phyloP scores from a whole-genome alignment of 2,113 vertebrate species.

The Etheostoma cragini region DNA sequence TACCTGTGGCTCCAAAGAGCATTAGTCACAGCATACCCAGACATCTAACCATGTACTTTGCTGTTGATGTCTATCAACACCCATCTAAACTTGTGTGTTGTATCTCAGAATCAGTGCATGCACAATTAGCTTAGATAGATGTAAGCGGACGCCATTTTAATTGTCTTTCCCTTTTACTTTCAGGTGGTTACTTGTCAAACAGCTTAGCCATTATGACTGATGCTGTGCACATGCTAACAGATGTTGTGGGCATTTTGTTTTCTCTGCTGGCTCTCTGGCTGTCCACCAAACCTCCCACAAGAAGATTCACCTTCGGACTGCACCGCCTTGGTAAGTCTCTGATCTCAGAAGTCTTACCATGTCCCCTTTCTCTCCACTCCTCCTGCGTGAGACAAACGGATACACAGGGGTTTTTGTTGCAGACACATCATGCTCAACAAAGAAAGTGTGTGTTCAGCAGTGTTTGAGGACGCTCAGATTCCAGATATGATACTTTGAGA shows the following conservation, averaged over 20 bases:
- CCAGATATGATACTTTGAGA: neutral
- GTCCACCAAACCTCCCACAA: slow-evolving; percentile 92
- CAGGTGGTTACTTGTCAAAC: slow-evolving; percentile 95
- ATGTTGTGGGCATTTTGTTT: slow-evolving; percentile 94
- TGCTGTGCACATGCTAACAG: slow-evolving; percentile 95
- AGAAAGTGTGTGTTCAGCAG: slow-evolving; percentile 15
- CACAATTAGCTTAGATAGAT: neutral
- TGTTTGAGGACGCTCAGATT: neutral
- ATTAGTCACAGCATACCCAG: neutral
- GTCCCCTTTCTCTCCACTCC: neutral
- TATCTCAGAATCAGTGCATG: neutral
- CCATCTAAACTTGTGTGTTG: neutral
- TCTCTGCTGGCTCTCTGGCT: slow-evolving; percentile 96
- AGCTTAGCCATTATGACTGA: slow-evolving; percentile 98
- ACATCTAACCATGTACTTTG: neutral
- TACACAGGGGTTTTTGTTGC: neutral
- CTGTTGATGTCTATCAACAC: neutral
- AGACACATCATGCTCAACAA: slow-evolving; percentile 1
- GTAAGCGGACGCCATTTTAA: neutral
- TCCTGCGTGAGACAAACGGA: neutral
- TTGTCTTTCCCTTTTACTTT: slow-evolving; percentile 1
- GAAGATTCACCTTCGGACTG: slow-evolving; percentile 95
- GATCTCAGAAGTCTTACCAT: neutral
- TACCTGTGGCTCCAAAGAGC: neutral
- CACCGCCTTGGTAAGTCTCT: slow-evolving; percentile 91